These are phyloP conservation scores for Rotaria sp. DNA, from an alignment of 2,888 invertebrate genomes.

Conservation along the genomic window DNA sequence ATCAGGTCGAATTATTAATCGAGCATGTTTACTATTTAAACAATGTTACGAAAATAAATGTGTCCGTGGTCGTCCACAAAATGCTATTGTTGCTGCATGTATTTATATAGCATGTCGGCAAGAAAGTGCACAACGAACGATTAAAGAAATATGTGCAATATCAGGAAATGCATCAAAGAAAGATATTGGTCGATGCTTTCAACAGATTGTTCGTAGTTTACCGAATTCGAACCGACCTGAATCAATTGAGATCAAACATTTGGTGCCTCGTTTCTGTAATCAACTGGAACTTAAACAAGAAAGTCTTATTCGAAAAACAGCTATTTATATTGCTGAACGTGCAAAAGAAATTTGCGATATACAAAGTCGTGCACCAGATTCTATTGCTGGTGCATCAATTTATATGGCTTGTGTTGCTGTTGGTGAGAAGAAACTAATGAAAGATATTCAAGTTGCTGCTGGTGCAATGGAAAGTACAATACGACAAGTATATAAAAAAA, in stretches of 20 bases:
- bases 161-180: slow-evolving; percentile 71
- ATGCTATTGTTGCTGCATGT: slow-evolving; percentile 96
- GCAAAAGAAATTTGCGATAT: slow-evolving; percentile 94
- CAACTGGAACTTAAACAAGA: slow-evolving; percentile 35
- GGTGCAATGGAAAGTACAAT: slow-evolving; percentile 97
- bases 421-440: slow-evolving; percentile 66
- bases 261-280: slow-evolving; percentile 38
- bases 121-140: slow-evolving; percentile 94
- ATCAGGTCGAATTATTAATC: background rate
- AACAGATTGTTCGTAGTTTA: slow-evolving; percentile 28
- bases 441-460: slow-evolving; percentile 48
- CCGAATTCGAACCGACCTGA: slow-evolving; percentile 24
- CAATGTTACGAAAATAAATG: slow-evolving; percentile 37
- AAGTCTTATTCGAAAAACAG: slow-evolving; percentile 64
- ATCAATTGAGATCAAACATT: slow-evolving; percentile 30
- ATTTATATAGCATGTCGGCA: slow-evolving; percentile 96
- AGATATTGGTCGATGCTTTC: slow-evolving; percentile 82
- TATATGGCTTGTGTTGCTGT: slow-evolving; percentile 98
- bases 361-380: slow-evolving; percentile 89
- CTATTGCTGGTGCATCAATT: slow-evolving; percentile 96
- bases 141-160: slow-evolving; percentile 61
- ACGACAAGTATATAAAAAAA: slow-evolving; percentile 87
- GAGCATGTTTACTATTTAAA: slow-evolving; percentile 4
- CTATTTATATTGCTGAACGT: slow-evolving; percentile 88
- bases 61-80: slow-evolving; percentile 73